Conservation (phyloP, 1,140 invertebrate species). For the Ptiloglossa arizonensis region DNA sequence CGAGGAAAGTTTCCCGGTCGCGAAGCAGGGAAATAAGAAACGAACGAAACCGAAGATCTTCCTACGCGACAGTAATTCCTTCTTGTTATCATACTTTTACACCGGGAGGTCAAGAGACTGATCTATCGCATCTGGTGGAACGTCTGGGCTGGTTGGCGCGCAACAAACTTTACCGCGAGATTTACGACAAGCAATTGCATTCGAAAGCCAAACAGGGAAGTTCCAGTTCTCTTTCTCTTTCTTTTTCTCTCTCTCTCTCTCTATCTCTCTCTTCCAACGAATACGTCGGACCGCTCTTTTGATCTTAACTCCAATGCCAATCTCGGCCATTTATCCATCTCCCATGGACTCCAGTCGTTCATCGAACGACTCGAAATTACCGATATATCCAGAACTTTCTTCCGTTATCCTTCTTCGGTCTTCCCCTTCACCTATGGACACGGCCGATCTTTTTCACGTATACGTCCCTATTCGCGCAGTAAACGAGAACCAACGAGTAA, state of each 20-base stretch:
- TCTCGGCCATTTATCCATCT: slow-evolving; percentile 58
- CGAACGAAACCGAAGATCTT: background rate
- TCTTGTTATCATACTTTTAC: slow-evolving; percentile 38
- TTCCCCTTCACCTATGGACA: background rate
- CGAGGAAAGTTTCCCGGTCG: too few species aligned
- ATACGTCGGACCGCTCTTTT: slow-evolving; percentile 7
- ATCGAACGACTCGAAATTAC: slow-evolving; percentile 37
- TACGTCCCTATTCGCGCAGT: background rate
- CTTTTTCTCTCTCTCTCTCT: background rate
- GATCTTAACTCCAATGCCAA: slow-evolving; percentile 63
- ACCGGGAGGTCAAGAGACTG: slow-evolving; percentile 43
- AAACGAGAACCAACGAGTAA: slow-evolving; percentile 4
- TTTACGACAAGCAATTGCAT: slow-evolving; percentile 68
- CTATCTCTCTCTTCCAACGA: background rate
- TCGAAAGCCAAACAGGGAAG: slow-evolving; percentile 63
- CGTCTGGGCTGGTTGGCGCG: slow-evolving; percentile 41
- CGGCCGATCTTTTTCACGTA: background rate
- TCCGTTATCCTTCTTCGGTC: background rate
- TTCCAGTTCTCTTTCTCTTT: slow-evolving; percentile 11
- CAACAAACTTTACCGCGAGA: slow-evolving; percentile 71
- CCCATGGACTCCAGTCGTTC: slow-evolving; percentile 24
- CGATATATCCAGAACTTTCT: slow-evolving; percentile 42
- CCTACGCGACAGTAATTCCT: background rate
- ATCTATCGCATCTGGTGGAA: slow-evolving; percentile 46
- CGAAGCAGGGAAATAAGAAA: too few species aligned